phyloP scores from a whole-genome alignment of 2,113 vertebrate genomes.

The Oncorhynchus tshawytscha region DNA sequence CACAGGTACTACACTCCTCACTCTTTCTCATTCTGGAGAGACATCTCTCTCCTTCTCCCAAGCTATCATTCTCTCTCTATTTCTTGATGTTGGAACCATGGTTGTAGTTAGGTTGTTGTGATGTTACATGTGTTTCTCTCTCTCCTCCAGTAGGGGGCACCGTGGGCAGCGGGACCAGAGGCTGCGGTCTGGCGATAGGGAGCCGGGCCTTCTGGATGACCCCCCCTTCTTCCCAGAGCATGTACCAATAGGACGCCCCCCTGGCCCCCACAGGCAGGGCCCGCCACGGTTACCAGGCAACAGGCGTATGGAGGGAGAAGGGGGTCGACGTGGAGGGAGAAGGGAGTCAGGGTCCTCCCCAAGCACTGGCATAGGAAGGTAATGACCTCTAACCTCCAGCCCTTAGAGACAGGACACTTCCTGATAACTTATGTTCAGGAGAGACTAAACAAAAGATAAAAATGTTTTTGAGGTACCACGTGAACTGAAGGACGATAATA shows the following conservation, averaged over 20 bases:
- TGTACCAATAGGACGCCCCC: slow-evolving; percentile 62
- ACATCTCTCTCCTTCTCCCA: background rate
- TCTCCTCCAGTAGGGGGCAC: slow-evolving; percentile 39
- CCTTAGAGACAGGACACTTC: background rate
- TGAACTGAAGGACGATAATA: too few relatives aligned
- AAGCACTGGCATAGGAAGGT: slow-evolving; percentile 81
- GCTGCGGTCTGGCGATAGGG: slow-evolving; percentile 55
- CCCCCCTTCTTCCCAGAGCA: slow-evolving; percentile 77
- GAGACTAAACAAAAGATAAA: too few relatives aligned
- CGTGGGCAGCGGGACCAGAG: background rate
- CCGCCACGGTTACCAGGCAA: slow-evolving; percentile 73
- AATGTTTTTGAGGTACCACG: too few relatives aligned
- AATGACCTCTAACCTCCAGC: slow-evolving; percentile 20
- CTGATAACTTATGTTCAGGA: background rate
- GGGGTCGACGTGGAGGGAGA: slow-evolving; percentile 52
- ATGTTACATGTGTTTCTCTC: background rate
- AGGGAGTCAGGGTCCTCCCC: slow-evolving; percentile 68
- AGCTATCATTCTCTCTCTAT: background rate
- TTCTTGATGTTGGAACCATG: background rate
- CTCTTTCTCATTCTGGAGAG: background rate
- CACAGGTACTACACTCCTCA: slow-evolving; percentile 32
- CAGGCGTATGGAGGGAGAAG: slow-evolving; percentile 65
- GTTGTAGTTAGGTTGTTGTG: background rate
- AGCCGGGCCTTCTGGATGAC: slow-evolving; percentile 59
- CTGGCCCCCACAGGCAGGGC: slow-evolving; percentile 66